Base-by-base conservation (phyloP, 2,113 vertebrate species). In the Trichomycterus rosablanca region DNA sequence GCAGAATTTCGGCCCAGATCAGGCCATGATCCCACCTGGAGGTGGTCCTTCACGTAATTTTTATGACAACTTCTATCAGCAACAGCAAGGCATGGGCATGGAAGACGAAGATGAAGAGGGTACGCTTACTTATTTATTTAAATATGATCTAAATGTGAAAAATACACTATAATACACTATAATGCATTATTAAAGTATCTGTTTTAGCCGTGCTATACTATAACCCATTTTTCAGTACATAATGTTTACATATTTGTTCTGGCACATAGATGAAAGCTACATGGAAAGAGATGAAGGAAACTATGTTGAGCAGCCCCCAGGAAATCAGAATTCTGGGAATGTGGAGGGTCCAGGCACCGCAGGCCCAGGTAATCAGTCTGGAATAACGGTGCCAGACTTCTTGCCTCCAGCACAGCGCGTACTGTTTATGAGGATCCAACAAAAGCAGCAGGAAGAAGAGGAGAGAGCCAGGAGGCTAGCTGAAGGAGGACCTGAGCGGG, bases 371-470 rank as follows among this genome's bases (percentile, higher is more conserved):
- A 74, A 18, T 67, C 84, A 82, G 57, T 74, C 86, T 1, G 84
- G 88, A 1, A 78, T 88, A 26, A 81, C 78, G 23, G 83, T 95
- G 22, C 91, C 94, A 0, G 94, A 97, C 72, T 96, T 96, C 79
- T 77, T 97, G 72, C 94, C 94, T 0, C 94, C 94, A 0, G 90
- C 94, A 0, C 94, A 96, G 72, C 82, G 92, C 1, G 93, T 93
- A 4, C 85, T 97, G 8, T 97, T 94, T 77, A 80, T 97, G 82
- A 83, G 94, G 43, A 96, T 97, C 74, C 93, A 97, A 66, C 94
- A 97, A 75, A 97, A 97, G 67, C 93, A 97, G 76, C 93, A 97
- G 61, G 91, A 94, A 74, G 93, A 94, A 46, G 92, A 96, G 66
- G 94, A 97, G 66, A 63, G 91, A 64, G 93, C 92, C 2, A 88